A percentile compares a stretch with the other conserved stretches of the same genome.
phyloP scores from a whole-genome alignment of 1,140 invertebrate species.

The Brachionus asplanchnoidis region DNA sequence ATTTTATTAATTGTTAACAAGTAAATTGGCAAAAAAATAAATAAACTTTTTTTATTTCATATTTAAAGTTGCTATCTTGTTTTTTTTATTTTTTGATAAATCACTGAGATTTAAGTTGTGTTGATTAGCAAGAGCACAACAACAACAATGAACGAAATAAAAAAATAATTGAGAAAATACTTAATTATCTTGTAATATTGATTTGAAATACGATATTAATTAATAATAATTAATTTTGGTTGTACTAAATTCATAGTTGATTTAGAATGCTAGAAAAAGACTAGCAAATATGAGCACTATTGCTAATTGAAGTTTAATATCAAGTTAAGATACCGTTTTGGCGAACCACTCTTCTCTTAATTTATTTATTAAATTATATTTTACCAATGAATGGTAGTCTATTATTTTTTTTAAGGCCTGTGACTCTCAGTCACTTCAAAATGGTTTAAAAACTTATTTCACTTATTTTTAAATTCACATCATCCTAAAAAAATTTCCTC shows the following conservation, averaged over 20 bases:
- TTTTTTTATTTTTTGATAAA: not conserved
- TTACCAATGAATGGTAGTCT: too few relatives aligned
- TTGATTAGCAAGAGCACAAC: not conserved
- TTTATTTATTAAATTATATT: too few relatives aligned
- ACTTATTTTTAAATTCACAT: too few relatives aligned
- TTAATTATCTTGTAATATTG: conserved; percentile 15
- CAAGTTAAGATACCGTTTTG: not conserved
- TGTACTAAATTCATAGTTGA: not conserved
- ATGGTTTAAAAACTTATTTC: too few relatives aligned
- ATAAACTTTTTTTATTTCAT: not conserved
- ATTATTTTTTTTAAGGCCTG: too few relatives aligned
- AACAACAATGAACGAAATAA: too few relatives aligned
- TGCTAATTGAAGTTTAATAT: not conserved
- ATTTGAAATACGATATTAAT: conserved; percentile 18
- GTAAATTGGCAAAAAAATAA: not conserved
- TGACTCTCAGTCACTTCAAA: too few relatives aligned
- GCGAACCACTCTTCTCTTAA: too few relatives aligned
- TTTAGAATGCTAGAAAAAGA: not conserved
- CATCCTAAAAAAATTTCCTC: too few relatives aligned
- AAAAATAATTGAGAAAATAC: not conserved
- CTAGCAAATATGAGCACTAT: not conserved
- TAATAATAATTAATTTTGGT: conserved; percentile 13
- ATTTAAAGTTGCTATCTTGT: not conserved
- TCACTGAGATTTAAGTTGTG: not conserved
- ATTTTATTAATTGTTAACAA: not conserved